These are phyloP conservation scores for Nephrocerus scutellatus DNA, from an alignment of 2,888 invertebrate genomes.

Conservation along the genomic window DNA sequence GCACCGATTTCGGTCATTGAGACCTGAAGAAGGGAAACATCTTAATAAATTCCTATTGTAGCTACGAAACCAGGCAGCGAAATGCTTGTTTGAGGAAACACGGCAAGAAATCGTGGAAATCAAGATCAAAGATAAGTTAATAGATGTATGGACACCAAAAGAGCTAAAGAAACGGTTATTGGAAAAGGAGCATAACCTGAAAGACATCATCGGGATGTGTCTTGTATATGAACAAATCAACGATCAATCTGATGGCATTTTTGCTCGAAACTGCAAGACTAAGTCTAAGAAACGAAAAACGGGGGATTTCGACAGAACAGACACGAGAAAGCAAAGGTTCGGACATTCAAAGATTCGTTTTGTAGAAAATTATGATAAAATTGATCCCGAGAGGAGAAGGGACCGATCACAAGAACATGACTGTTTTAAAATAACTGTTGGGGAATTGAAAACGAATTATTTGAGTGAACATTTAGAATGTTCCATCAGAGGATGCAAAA, in stretches of 20 bases:
- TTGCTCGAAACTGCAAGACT: no score
- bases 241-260: conserved; percentile 11
- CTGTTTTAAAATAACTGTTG: conserved; percentile 5
- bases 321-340: conserved; percentile 1
- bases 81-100: conserved; percentile 17
- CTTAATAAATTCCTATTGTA: conserved; percentile 32
- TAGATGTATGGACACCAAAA: conserved; percentile 16
- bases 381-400: no score
- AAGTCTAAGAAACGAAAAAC: no score
- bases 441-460: no score
- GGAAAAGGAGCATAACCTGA: conserved; percentile 14
- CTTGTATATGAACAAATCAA: conserved; percentile 17
- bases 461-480: conserved; percentile 5
- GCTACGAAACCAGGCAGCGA: conserved; percentile 19
- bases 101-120: conserved; percentile 16
- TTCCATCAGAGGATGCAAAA: conserved; percentile 3
- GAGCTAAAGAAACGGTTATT: conserved; percentile 18
- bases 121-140: conserved; percentile 15
- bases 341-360: no score
- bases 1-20: conserved; percentile 28
- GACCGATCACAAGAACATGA: neutral
- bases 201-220: conserved; percentile 16
- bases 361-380: no score
- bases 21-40: conserved; percentile 30
- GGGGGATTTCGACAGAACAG: conserved; percentile 10